These are phyloP conservation scores for Hassar affinis DNA, from an alignment of 2,113 vertebrate genomes.

Conservation along the genomic window DNA sequence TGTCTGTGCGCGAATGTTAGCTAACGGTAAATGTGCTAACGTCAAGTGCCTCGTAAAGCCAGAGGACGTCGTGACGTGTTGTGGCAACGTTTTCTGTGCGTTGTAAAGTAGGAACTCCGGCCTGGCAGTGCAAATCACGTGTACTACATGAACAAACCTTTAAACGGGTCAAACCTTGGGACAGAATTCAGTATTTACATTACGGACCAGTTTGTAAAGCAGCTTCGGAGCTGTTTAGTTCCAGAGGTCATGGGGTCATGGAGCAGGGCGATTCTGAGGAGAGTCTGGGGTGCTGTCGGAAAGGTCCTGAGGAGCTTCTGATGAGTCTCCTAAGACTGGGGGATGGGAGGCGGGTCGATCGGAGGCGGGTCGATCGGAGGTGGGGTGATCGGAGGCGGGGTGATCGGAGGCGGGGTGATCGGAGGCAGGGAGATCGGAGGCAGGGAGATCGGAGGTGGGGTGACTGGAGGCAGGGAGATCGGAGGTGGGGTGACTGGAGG, in stretches of 20 bases:
- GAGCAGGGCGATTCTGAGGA: neutral
- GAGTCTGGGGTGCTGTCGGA: neutral
- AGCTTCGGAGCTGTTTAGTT: no score
- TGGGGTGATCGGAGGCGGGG: neutral
- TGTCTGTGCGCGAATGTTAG: neutral
- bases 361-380: neutral
- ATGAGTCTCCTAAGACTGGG: neutral
- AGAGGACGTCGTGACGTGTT: neutral
- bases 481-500: no score
- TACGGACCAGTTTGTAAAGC: neutral
- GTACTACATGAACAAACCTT: neutral
- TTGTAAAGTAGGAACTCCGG: neutral
- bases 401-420: neutral
- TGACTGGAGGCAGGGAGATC: no score
- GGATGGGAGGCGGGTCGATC: neutral
- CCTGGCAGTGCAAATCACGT: conserved; percentile 36
- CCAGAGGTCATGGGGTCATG: neutral
- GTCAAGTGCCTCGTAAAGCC: neutral
- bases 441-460: no score
- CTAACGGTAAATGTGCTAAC: neutral
- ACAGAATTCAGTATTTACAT: neutral
- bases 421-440: no score
- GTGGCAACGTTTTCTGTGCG: neutral
- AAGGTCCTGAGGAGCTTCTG: conserved; percentile 22
- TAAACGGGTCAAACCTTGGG: neutral